Evolutionary conservation across 2,113 vertebrate genomes (phyloP), one percentile per base, ranked within the genome.

Genomic region (Hemichromis elongatus): DNA sequence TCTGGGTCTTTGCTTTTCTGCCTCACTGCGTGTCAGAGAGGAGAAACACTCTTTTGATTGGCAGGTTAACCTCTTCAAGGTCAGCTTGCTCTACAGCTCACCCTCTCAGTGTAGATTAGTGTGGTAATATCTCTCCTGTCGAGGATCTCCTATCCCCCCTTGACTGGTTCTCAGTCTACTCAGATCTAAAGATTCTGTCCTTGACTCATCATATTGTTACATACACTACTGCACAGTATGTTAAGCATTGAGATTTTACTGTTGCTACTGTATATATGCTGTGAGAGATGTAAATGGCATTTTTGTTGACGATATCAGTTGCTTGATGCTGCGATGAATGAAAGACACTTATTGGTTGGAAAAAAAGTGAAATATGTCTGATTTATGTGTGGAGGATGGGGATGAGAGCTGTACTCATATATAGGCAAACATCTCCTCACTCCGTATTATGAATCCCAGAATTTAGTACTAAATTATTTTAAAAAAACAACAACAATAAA

Each of bases 21-120:
- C 82, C 56, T 92, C 47, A n/a, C 82, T 92, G 87, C 84, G 81
- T 81, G 83, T 92, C 87, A 91, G 75, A 87, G 80, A 88, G 77
- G 53, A 90, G 53, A 89, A 70, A 88, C 82, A 37, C 80, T 83
- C 56, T 37, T 90, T 84, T 94, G 93, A 94, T 93, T 95, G 93
- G 87, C 93, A 94, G 84, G 84, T 92, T 90, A 91, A 92, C 93
- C 88, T 92, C 92, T 93, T 92, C 91, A 95, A 94, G 94, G 94
- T 96, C 95, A 93, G 85, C 83, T n/a, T 80, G 90, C 92, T 92
- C 85, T 53, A 24, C 86, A 47, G 70, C 92, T 85, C 92, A 47
- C 63, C 85, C 87, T 85, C 86, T 92, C 88, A 83, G 70, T 92
- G 82, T 93, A 87, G 86, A 95, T 95, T 93, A 90, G 92, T 40